Percentiles rank a stretch among this genome's conserved stretches.
Evolutionary conservation across 2,113 vertebrate species (phyloP).

Genomic region (Vombatus ursinus): DNA sequence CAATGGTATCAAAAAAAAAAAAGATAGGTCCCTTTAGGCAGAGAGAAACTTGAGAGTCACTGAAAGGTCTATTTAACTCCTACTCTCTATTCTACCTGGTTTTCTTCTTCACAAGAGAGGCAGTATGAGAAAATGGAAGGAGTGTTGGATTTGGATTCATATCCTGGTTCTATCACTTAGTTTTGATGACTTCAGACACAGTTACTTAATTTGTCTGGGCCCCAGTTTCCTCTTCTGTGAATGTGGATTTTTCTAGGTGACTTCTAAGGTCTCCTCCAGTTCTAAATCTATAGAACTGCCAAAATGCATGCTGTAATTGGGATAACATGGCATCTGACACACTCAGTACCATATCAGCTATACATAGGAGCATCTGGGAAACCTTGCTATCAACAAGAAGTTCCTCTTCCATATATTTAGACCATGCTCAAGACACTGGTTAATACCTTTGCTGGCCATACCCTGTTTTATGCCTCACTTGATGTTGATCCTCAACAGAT

Average conservation of each 20-base stretch:
- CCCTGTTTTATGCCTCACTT: background rate
- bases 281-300: background rate
- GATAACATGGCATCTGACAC: background rate
- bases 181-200: background rate
- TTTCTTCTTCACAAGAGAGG: background rate
- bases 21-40: background rate
- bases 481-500: background rate
- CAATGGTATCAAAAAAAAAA: background rate
- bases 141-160: background rate
- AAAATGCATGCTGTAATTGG: background rate
- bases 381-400: background rate
- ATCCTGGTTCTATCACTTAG: background rate
- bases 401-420: background rate
- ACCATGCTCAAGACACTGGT: background rate
- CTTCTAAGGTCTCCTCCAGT: background rate
- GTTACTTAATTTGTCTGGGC: background rate
- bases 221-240: background rate
- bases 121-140: background rate
- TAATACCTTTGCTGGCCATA: background rate
- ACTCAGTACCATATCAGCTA: background rate
- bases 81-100: background rate
- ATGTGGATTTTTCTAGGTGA: background rate
- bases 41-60: background rate
- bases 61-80: background rate
- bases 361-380: background rate